A percentile compares a stretch with the other conserved stretches of the same genome.
These are phyloP conservation scores for Caenorhabditis drosophilae DNA, from an alignment of 2,888 invertebrate genomes.

Conservation along the genomic window DNA sequence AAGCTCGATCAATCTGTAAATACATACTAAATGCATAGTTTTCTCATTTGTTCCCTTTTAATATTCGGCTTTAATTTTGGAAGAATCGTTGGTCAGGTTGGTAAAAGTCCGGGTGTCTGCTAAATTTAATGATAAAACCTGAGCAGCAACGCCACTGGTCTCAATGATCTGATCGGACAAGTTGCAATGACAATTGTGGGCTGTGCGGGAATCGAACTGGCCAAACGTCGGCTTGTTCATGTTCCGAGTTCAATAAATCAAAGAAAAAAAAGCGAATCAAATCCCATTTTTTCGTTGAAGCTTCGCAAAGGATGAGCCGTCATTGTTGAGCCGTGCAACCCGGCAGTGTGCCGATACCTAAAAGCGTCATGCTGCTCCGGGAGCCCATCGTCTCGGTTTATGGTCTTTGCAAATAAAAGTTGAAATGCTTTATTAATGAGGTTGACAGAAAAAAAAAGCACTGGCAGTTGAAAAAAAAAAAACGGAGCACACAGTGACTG, in stretches of 20 bases:
- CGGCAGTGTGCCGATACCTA: constrained; percentile 19
- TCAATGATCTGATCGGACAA: constrained; percentile 12
- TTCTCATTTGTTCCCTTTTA: background rate
- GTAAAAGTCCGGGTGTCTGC: background rate
- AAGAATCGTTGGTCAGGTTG: background rate
- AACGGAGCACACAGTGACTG: background rate
- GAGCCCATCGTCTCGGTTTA: constrained; percentile 10
- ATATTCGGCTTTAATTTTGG: background rate
- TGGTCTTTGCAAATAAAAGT: constrained; percentile 13
- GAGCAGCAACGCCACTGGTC: constrained; percentile 3
- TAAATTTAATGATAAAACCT: background rate
- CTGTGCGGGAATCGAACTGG: constrained; percentile 15
- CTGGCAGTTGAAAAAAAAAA: too few species aligned
- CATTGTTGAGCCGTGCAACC: constrained; percentile 4
- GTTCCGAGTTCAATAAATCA: too few species aligned
- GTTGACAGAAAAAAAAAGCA: too few species aligned
- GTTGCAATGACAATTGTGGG: constrained; percentile 15
- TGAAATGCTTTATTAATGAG: too few species aligned
- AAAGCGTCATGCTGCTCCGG: constrained; percentile 14
- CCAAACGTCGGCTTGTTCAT: constrained; percentile 5
- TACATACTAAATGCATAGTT: too few species aligned
- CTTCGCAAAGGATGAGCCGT: background rate
- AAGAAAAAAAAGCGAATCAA: background rate
- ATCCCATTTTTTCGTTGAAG: background rate
- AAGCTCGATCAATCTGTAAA: too few species aligned